phyloP scores from a whole-genome alignment of 1,140 invertebrate genomes.

The Dendroctonus ponderosae region DNA sequence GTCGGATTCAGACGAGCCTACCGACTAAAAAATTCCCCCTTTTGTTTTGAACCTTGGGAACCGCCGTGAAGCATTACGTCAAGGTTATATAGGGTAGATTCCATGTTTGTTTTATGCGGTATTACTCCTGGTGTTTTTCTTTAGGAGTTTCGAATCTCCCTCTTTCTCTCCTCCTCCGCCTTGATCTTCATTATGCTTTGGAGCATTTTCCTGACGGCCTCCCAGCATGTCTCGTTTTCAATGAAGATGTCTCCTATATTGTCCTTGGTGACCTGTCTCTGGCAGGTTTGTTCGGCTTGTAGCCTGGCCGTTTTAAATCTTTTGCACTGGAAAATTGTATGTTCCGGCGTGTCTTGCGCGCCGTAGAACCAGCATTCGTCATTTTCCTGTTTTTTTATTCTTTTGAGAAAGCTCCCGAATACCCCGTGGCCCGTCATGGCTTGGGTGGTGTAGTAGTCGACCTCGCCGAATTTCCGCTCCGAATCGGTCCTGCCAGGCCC shows the following conservation, averaged over 20 bases:
- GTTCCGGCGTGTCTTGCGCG: not conserved
- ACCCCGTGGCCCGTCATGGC: not conserved
- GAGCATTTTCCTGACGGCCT: not conserved
- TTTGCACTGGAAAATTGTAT: not conserved
- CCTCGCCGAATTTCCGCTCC: not conserved
- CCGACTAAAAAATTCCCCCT: no score
- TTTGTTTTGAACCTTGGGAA: no score
- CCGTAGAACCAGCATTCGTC: not conserved
- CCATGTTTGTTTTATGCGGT: no score
- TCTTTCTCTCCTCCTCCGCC: no score
- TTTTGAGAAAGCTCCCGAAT: not conserved
- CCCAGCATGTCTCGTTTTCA: not conserved
- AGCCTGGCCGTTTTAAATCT: not conserved
- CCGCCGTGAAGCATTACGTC: no score
- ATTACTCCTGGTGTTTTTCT: no score
- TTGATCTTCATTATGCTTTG: not conserved
- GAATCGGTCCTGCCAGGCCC: not conserved
- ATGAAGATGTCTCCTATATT: not conserved
- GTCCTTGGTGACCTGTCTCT: not conserved
- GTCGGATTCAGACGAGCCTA: no score
- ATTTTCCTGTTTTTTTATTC: not conserved
- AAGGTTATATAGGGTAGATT: no score
- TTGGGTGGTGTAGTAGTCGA: not conserved
- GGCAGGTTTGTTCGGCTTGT: not conserved
- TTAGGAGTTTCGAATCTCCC: no score